These are phyloP conservation scores for Monodelphis domestica DNA, from an alignment of 2,797 vertebrate genomes.

Conservation along the genomic window DNA sequence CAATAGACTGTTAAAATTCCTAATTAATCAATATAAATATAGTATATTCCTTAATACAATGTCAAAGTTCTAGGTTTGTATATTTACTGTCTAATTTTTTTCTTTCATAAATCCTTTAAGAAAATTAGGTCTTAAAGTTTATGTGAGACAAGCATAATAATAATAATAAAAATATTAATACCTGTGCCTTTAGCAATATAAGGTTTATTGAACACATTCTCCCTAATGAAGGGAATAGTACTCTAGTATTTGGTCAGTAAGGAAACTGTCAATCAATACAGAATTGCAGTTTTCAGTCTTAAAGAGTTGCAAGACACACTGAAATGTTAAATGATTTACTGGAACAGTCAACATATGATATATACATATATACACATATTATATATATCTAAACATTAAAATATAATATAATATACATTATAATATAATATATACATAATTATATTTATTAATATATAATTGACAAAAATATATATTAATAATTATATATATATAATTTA, in stretches of 20 bases:
- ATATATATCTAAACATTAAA: too few relatives aligned
- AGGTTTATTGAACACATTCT: background rate
- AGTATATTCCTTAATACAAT: constrained; percentile 12
- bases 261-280: background rate
- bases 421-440: too few relatives aligned
- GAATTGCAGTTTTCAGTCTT: background rate
- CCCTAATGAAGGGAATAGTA: background rate
- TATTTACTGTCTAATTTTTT: constrained; percentile 67
- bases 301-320: background rate
- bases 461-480: too few relatives aligned
- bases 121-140: constrained; percentile 64
- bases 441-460: too few relatives aligned
- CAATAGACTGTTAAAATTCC: background rate
- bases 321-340: background rate
- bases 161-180: background rate
- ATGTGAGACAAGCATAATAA: constrained; percentile 57
- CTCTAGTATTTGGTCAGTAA: background rate
- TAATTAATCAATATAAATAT: constrained; percentile 18
- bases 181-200: background rate
- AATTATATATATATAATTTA: too few relatives aligned
- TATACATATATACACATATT: too few relatives aligned
- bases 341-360: too few relatives aligned
- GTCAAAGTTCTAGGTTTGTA: constrained; percentile 7
- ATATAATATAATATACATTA: too few relatives aligned
- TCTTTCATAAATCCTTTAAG: constrained; percentile 65